Evolutionary conservation across 2,888 invertebrate species (phyloP).

Genomic region (Lordiphosa fenestrarum): DNA sequence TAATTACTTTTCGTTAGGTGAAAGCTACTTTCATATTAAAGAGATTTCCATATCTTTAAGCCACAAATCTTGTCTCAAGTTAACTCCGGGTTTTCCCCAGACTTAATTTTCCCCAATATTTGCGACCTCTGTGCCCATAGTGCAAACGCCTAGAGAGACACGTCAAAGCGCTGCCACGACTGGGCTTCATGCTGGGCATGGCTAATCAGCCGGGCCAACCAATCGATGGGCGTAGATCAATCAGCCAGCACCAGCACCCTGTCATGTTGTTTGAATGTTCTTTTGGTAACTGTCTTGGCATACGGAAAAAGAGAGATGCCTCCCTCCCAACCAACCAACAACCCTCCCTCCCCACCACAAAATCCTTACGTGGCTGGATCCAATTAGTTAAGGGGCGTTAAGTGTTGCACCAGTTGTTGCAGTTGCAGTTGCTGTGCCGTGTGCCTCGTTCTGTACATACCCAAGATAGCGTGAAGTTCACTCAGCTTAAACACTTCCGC

Average conservation of each 20-base stretch:
- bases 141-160: too few relatives aligned
- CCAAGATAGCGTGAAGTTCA: slow-evolving; percentile 30
- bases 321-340: background rate
- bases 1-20: too few relatives aligned
- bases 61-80: too few relatives aligned
- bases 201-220: slow-evolving; percentile 46
- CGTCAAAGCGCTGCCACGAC: background rate
- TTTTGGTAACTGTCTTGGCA: slow-evolving; percentile 9
- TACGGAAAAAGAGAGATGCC: background rate
- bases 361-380: slow-evolving; percentile 35
- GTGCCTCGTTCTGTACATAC: slow-evolving; percentile 1
- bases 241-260: slow-evolving; percentile 32
- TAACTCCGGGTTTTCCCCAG: too few relatives aligned
- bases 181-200: slow-evolving; percentile 42
- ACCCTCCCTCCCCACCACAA: background rate
- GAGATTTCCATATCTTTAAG: too few relatives aligned
- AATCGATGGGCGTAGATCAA: slow-evolving; percentile 52
- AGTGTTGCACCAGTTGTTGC: slow-evolving; percentile 48
- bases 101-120: too few relatives aligned
- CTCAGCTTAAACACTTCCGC: slow-evolving; percentile 39
- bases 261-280: slow-evolving; percentile 66
- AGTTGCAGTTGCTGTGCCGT: background rate
- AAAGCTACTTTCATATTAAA: too few relatives aligned
- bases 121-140: too few relatives aligned
- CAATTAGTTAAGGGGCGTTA: slow-evolving; percentile 70